A percentile compares a stretch with the other conserved stretches of the same genome.
Conservation (phyloP, 2,113 vertebrate species). For the Nyctereutes procyonoides region DNA sequence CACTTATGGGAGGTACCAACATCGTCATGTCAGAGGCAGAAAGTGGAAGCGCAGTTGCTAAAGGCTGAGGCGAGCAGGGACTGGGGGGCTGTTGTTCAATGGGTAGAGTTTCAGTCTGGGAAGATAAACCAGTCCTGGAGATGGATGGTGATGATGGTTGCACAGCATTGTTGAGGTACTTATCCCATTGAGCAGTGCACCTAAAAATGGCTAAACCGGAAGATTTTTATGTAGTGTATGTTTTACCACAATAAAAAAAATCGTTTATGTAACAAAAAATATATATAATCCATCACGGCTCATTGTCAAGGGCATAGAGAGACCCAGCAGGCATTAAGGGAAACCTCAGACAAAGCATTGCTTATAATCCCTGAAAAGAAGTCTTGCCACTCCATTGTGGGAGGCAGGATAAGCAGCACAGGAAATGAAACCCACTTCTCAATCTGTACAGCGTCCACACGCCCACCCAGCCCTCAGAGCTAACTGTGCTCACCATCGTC, state of each 20-base stretch:
- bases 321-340: not conserved
- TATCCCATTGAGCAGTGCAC: not conserved
- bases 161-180: not conserved
- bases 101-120: not conserved
- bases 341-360: not conserved
- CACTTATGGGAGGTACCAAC: not conserved
- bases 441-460: not conserved
- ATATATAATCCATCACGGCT: not conserved
- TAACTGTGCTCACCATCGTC: not conserved
- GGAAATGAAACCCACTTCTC: not conserved
- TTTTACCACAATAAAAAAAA: constrained; percentile 21
- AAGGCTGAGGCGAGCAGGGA: not conserved
- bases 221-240: not conserved
- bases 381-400: not conserved
- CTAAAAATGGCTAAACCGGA: not conserved
- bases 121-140: not conserved
- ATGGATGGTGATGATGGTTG: not conserved
- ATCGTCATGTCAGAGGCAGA: not conserved
- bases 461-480: not conserved
- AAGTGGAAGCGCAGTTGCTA: not conserved
- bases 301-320: not conserved
- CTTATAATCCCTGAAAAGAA: not conserved
- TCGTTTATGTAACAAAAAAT: not conserved
- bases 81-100: not conserved
- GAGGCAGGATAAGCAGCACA: too few species aligned